Evolutionary conservation across 2,797 vertebrate genomes (phyloP).

Genomic region (Sebastes vulpes): DNA sequence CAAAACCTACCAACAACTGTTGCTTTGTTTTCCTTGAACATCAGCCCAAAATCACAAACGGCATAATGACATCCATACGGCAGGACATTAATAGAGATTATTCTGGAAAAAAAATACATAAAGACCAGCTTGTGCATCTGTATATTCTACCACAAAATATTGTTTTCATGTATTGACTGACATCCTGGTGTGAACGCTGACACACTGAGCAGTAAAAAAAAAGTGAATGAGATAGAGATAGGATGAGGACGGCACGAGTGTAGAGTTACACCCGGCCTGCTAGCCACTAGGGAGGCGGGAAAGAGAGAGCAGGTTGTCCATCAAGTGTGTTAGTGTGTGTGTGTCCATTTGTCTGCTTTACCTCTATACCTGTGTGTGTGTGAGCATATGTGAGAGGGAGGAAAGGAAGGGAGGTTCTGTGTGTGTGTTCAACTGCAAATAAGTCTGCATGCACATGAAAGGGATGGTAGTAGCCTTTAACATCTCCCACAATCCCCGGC

Average conservation of each 20-base stretch:
- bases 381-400: slow-evolving; percentile 6
- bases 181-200: not conserved
- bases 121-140: not conserved
- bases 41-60: not conserved
- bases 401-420: not conserved
- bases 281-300: slow-evolving; percentile 55
- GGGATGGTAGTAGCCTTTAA: slow-evolving; percentile 44
- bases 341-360: slow-evolving; percentile 17
- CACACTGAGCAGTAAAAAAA: slow-evolving; percentile 13
- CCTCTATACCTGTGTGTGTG: slow-evolving; percentile 24
- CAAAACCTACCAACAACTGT: not conserved
- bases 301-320: slow-evolving; percentile 23
- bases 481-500: slow-evolving; percentile 55
- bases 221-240: slow-evolving; percentile 35
- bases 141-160: not conserved
- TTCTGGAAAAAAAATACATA: fast-evolving
- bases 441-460: slow-evolving; percentile 49
- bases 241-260: slow-evolving; percentile 31
- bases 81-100: not conserved
- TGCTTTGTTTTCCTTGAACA: not conserved
- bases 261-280: slow-evolving; percentile 58
- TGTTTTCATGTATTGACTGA: not conserved
- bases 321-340: slow-evolving; percentile 25
- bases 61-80: not conserved
- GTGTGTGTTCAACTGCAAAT: slow-evolving; percentile 44